Evolutionary conservation across 2,797 vertebrate species (phyloP), one percentile per base, ranked within the genome.

Genomic region (Melanotaenia trifasciata): DNA sequence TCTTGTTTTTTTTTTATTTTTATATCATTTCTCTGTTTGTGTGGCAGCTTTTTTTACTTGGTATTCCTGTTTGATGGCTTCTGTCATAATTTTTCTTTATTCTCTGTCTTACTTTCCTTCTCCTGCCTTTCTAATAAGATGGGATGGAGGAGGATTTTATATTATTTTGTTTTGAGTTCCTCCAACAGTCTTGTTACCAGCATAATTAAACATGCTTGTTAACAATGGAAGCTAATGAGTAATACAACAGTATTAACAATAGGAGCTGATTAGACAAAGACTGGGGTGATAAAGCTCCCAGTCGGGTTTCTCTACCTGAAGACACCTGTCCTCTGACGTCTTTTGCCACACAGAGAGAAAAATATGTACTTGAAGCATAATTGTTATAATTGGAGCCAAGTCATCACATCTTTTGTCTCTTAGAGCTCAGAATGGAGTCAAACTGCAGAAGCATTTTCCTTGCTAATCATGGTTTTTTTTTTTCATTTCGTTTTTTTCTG

Each of bases 201-300:
- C 94, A 93, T 97, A 96, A 98, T 97, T 97, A 97, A 97, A 96
- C 56, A 65, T 47, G 94, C 95, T 90, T 95, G 95, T 97, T 97
- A 97, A 96, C 96, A 96, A 96, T 95, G 81, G 94, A 95, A 93
- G 94, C 96, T 98, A 97, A 97, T 97, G 96, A 96, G 96, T 93
- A 97, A 96, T 94, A 96, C 96, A 96, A 96, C 90, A 84, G 93
- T 80, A 95, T 94, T 95, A 96, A 93, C 95, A 97, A 97, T 96
- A 92, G 95, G 88, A 62, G 67, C 93, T 95, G 95, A 96, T 96
- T 89, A 95, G 95, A 95, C 95, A 95, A 79, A 85, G 80, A 83
- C 82, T 1, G 56, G 78, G 73, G 84, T 82, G 87, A 89, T 87
- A 79, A 83, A 74, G 82, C 81, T 75, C 72, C 32, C 72, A 70